Evolutionary conservation across 1,140 invertebrate species (phyloP), one percentile per base, ranked within the genome.

Genomic region (Drosophila dunni): DNA sequence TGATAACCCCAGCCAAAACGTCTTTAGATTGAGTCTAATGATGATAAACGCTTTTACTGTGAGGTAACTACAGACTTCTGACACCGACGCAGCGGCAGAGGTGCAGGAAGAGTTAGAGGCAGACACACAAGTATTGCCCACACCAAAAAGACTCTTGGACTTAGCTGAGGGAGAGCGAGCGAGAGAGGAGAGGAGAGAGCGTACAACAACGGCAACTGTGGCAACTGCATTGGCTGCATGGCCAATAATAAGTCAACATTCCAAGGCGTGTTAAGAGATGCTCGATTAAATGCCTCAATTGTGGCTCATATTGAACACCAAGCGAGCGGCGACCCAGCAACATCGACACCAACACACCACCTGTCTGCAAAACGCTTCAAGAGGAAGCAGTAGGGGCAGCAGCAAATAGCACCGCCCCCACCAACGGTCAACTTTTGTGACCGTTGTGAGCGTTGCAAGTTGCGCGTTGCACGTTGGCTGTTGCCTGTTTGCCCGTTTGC

Each of bases 1-100:
- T 91, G 90, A 91, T 91, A 91, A 91, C 88, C 84, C 83, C 75
- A 63, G 61, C 81, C 85, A 80, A 91, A 91, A 90, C 86, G 83
- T 91, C 90, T 91, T 91, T 91, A 91, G 91, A 91, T 91, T 91
- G 90, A 91, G 90, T 91, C 91, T 91, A 91, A 91, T 91, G 90
- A 91, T 91, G 90, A 91, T 91, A 90, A 90, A 91, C 90, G 91
- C 83, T 91, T 90, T 91, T 90, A 89, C 85, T 89, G 84, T 89
- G 85, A 90, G 85, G 85, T 89, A 89, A 89, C 84, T 89, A 89
- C 78, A 89, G 84, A 89, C 84, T 89, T 75, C 83, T 89, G 80
- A 84, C 84, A 89, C 84, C 84, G 84, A 89, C 84, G 81, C 80
- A 71, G 72, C 68, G 67, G 24, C 66, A 57, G 42, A 17, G 48